These are phyloP conservation scores for Rhabdornis inornatus DNA, from an alignment of 2,113 vertebrate species.

Conservation along the genomic window DNA sequence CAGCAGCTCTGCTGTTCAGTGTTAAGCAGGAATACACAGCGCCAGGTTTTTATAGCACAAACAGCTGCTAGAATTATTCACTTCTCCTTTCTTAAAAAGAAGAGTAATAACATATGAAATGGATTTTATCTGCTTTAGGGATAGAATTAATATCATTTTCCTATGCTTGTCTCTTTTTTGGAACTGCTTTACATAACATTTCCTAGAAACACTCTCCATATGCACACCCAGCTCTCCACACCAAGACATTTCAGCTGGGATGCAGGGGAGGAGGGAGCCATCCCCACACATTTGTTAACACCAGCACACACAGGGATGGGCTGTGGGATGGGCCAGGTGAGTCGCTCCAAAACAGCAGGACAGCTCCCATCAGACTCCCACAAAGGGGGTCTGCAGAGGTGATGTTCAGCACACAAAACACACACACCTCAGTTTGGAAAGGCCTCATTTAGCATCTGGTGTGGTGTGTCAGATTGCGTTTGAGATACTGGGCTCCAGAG, in stretches of 20 bases:
- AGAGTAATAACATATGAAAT: slow-evolving; percentile 63
- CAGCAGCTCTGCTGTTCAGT: slow-evolving; percentile 43
- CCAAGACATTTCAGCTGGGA: background rate
- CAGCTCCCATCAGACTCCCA: slow-evolving; percentile 7
- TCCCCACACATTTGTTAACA: background rate
- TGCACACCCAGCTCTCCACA: slow-evolving; percentile 31
- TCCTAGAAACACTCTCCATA: slow-evolving; percentile 69
- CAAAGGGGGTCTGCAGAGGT: slow-evolving; percentile 23
- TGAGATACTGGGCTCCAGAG: slow-evolving; percentile 56
- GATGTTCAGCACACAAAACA: slow-evolving; percentile 4
- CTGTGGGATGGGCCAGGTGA: slow-evolving; percentile 18
- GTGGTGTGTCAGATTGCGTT: slow-evolving; percentile 46
- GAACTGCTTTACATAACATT: slow-evolving; percentile 63
- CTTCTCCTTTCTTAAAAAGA: slow-evolving; percentile 24
- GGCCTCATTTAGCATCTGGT: slow-evolving; percentile 41
- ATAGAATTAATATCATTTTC: slow-evolving; percentile 71
- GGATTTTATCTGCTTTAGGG: slow-evolving; percentile 67
- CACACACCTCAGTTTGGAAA: slow-evolving; percentile 57
- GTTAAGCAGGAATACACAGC: background rate
- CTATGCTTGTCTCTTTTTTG: slow-evolving; percentile 63
- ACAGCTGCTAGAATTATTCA: slow-evolving; percentile 65
- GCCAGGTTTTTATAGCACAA: slow-evolving; percentile 60
- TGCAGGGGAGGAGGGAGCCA: background rate
- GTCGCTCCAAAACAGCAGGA: slow-evolving; percentile 32
- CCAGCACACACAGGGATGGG: background rate